Evolutionary conservation across 2,113 vertebrate genomes (phyloP).

Genomic region (Synodontis membranacea): DNA sequence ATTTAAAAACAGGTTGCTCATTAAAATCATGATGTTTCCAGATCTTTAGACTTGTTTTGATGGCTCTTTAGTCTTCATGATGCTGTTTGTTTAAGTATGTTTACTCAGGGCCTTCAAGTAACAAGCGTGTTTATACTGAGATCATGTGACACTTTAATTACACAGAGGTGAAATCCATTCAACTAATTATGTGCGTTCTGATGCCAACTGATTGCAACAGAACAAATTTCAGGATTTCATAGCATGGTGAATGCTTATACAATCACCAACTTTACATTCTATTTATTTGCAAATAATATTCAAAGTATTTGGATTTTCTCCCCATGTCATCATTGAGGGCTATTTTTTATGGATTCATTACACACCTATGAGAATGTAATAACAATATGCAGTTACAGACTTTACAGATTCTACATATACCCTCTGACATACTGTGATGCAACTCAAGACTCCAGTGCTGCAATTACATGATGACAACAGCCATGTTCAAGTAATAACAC

Average conservation of each 20-base stretch:
- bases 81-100: background rate
- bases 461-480: background rate
- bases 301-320: no score
- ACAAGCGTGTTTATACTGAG: background rate
- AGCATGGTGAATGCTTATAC: background rate
- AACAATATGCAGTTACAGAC: background rate
- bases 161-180: background rate
- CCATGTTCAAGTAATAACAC: background rate
- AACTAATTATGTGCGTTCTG: background rate
- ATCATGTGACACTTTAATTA: background rate
- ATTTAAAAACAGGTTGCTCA: background rate
- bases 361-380: background rate
- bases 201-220: background rate
- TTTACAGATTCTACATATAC: background rate
- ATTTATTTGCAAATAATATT: background rate
- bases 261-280: background rate
- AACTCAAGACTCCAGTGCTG: background rate
- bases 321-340: background rate
- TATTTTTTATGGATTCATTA: background rate
- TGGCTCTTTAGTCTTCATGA: background rate
- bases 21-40: background rate
- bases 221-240: background rate
- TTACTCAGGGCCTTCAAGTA: background rate
- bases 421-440: background rate
- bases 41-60: background rate